phyloP scores from a whole-genome alignment of 2,113 vertebrate species.

The Myotis davidii region DNA sequence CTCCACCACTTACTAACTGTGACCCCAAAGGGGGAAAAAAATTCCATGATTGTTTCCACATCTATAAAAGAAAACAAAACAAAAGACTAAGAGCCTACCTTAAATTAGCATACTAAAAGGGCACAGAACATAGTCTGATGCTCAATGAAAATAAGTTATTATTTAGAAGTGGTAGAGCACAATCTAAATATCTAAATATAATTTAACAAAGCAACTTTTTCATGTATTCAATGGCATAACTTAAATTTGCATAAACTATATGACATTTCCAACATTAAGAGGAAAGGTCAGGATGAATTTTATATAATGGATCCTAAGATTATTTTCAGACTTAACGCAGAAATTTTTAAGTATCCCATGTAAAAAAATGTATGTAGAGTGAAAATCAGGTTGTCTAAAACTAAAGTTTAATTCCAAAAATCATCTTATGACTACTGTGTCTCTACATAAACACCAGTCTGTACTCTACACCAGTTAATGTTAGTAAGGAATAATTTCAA shows the following conservation, averaged over 20 bases:
- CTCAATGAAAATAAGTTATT: conserved; percentile 21
- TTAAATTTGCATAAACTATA: background rate
- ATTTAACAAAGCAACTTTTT: conserved; percentile 27
- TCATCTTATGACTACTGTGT: background rate
- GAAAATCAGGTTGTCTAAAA: background rate
- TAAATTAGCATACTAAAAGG: background rate
- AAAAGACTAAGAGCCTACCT: background rate
- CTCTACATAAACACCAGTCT: background rate
- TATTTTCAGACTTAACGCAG: conserved; percentile 29
- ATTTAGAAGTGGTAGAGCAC: background rate
- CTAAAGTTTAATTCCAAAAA: conserved; percentile 7
- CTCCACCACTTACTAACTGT: background rate
- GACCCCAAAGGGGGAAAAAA: background rate
- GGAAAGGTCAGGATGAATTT: background rate
- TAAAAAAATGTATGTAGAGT: background rate
- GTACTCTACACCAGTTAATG: background rate
- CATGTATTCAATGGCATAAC: background rate
- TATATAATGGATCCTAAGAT: conserved; percentile 7
- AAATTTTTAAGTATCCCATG: background rate
- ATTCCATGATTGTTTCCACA: background rate
- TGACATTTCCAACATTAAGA: conserved; percentile 14
- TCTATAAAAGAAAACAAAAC: background rate
- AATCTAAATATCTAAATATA: background rate
- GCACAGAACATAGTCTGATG: background rate
- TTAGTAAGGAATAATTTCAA: conserved; percentile 34